These are phyloP conservation scores for Trissolcus japonicus DNA, from an alignment of 2,888 invertebrate species.

Conservation along the genomic window DNA sequence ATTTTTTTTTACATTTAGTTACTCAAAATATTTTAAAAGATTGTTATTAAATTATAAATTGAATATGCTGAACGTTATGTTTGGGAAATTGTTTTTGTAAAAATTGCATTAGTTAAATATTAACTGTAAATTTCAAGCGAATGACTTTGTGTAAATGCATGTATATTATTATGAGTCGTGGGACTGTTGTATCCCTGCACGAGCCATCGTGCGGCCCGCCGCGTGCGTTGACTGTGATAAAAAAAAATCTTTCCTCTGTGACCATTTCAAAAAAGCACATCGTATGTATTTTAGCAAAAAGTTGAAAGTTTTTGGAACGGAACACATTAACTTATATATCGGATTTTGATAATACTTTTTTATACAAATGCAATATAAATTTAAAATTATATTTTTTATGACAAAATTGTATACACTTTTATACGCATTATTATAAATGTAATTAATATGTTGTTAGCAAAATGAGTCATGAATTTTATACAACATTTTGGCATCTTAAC, in stretches of 20 bases:
- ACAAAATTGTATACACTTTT: neutral
- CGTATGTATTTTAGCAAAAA: constrained; percentile 18
- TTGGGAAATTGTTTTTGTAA: constrained; percentile 44
- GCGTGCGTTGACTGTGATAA: constrained; percentile 73
- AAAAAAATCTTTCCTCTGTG: constrained; percentile 65
- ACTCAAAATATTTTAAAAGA: constrained; percentile 44
- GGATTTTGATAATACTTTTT: constrained; percentile 1
- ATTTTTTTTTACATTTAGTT: constrained; percentile 27
- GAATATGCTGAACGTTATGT: constrained; percentile 51
- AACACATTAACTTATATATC: neutral
- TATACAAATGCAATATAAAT: neutral
- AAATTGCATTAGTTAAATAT: constrained; percentile 29
- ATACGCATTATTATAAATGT: neutral
- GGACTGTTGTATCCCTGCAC: constrained; percentile 50
- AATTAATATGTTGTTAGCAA: neutral
- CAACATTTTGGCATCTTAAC: neutral
- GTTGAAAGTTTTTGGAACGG: neutral
- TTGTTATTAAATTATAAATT: constrained; percentile 53
- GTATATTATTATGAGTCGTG: constrained; percentile 20
- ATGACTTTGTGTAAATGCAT: constrained; percentile 32
- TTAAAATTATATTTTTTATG: neutral
- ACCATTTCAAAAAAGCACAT: constrained; percentile 55
- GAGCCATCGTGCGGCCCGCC: constrained; percentile 62
- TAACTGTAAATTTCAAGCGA: constrained; percentile 47
- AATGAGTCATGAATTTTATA: neutral